Evolutionary conservation across 1,140 invertebrate species (phyloP), one percentile per base, ranked within the genome.

Genomic region (Drosophila simulans): DNA sequence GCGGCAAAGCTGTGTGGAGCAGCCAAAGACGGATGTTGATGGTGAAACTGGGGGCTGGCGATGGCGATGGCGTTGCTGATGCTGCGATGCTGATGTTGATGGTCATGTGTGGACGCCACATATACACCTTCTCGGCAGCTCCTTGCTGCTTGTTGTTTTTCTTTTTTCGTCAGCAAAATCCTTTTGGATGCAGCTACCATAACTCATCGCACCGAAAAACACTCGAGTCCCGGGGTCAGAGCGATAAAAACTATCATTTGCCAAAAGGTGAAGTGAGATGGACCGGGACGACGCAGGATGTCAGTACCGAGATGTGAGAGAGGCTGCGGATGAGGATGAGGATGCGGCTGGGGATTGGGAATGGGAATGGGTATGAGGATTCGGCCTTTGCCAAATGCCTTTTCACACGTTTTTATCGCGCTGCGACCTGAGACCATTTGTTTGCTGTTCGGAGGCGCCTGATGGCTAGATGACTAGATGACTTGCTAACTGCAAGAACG

Each of bases 161-260:
- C 8, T 74, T 43, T 31, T 31, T 31, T 31, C 31, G 31, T 7
- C 8, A 8, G 31, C 31, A 76, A 72, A 79, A 86, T 79, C 71
- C 83, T 69, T 86, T 83, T 83, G 83, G 83, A 88, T 83, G 83
- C 83, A 83, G 78, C 79, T 62, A 83, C 83, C 79, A 86, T 86
- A 86, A 86, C 83, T 86, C 83, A 86, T 86, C 75, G 75, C 46
- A 35, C 74, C 60, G 62, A 84, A 80, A 85, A 85, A 71, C 68
- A 70, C 68, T 71, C 52, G 42, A 31, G 51, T 48, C 45, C 43
- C 81, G 79, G 39, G 62, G 53, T 52, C 68, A 70, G 42, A 31
- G 51, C 66, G 83, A 86, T 86, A 86, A 86, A 86, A 86, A 86
- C 83, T 86, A 86, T 86, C 83, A 86, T 86, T 86, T 89, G 83